These are phyloP conservation scores for Lysiphlebus fabarum DNA, from an alignment of 1,140 invertebrate genomes.

Conservation along the genomic window DNA sequence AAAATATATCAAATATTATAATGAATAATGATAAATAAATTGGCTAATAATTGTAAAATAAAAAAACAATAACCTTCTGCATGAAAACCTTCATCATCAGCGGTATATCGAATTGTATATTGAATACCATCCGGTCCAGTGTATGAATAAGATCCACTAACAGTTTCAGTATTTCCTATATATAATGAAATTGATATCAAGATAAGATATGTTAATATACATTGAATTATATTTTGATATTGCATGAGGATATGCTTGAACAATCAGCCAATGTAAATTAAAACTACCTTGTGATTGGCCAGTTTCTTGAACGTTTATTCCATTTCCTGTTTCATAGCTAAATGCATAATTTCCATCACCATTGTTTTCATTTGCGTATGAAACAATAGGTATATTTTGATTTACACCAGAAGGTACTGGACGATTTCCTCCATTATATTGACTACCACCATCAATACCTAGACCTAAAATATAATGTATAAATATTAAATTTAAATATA, in stretches of 20 bases:
- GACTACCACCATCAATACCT: slow-evolving; percentile 32
- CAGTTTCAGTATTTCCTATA: slow-evolving; percentile 38
- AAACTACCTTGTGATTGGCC: slow-evolving; percentile 45
- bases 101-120: slow-evolving; percentile 63
- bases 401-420: slow-evolving; percentile 33
- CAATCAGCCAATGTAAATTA: background rate
- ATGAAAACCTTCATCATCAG: slow-evolving; percentile 60
- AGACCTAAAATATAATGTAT: no score
- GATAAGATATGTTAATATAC: background rate
- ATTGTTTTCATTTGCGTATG: slow-evolving; percentile 56
- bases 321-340: slow-evolving; percentile 64
- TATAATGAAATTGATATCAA: background rate
- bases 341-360: slow-evolving; percentile 52
- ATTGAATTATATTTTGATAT: no score
- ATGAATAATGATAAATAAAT: no score
- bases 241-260: background rate
- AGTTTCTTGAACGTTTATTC: slow-evolving; percentile 61
- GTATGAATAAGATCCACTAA: slow-evolving; percentile 62
- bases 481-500: no score
- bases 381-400: slow-evolving; percentile 53
- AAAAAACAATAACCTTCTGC: slow-evolving; percentile 32
- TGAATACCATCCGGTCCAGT: slow-evolving; percentile 64
- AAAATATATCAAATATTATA: no score
- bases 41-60: no score
- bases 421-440: slow-evolving; percentile 35